Evolutionary conservation across 2,797 vertebrate species (phyloP).

Genomic region (Anomalospiza imberbis): DNA sequence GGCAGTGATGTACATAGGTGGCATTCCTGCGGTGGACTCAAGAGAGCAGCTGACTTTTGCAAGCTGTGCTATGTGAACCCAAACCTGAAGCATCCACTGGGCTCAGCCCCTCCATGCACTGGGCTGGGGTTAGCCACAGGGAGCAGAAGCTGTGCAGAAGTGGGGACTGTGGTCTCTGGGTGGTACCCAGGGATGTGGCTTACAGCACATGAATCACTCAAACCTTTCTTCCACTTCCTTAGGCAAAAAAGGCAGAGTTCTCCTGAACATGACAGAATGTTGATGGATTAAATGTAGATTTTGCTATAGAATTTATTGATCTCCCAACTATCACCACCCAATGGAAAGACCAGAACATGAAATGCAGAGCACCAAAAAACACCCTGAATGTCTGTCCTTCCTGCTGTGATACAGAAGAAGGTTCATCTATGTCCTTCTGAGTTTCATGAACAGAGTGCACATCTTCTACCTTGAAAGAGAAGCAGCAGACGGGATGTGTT

Average conservation of each 20-base stretch:
- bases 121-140: conserved; percentile 4
- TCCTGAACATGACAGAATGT: not conserved
- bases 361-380: conserved; percentile 6
- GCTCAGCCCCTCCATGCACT: not conserved
- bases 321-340: not conserved
- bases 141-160: not conserved
- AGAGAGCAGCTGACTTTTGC: not conserved
- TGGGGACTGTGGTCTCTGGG: not conserved
- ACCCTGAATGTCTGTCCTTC: not conserved
- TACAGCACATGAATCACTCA: rapidly evolving
- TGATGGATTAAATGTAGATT: not conserved
- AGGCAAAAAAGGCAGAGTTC: not conserved
- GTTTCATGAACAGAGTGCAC: not conserved
- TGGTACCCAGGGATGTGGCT: not conserved
- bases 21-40: not conserved
- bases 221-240: not conserved
- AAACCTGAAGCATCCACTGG: not conserved
- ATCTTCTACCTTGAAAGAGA: not conserved
- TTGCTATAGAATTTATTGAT: not conserved
- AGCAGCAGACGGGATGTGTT: not conserved
- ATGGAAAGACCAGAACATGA: not conserved
- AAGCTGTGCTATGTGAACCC: not conserved
- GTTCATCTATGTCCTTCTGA: not conserved
- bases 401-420: conserved; percentile 7
- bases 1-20: not conserved